A percentile compares a stretch with the other conserved stretches of the same genome.
Conservation (phyloP, 2,888 invertebrate species). For the Philereme transversata region DNA sequence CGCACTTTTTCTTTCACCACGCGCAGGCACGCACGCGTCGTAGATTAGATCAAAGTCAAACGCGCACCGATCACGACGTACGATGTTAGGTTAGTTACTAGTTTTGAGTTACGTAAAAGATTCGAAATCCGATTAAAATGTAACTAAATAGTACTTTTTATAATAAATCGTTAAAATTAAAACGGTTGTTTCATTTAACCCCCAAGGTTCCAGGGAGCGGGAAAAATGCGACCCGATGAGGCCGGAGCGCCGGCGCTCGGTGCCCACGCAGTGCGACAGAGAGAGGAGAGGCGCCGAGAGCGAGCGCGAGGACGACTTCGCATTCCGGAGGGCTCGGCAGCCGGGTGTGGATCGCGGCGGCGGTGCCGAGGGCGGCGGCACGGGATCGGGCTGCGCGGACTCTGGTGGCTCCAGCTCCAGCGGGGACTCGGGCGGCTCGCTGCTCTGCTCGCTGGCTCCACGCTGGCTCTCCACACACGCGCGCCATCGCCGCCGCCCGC, state of each 20-base stretch:
- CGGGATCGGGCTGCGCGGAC: constrained; percentile 17
- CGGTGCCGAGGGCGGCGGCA: too few relatives aligned
- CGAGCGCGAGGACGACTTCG: neutral
- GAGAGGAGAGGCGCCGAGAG: neutral
- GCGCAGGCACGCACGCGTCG: constrained; percentile 1
- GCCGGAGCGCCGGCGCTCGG: constrained; percentile 24
- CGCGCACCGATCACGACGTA: constrained; percentile 18
- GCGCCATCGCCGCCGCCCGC: constrained; percentile 40
- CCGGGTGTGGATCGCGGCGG: constrained; percentile 13
- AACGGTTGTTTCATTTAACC: constrained; percentile 44
- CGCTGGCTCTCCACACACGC: constrained; percentile 63
- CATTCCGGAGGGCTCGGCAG: neutral
- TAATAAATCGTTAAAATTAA: constrained; percentile 31
- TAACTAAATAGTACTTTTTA: neutral
- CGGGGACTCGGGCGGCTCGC: constrained; percentile 63
- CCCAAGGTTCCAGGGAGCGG: constrained; percentile 42
- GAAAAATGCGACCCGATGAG: constrained; percentile 21
- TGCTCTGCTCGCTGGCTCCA: constrained; percentile 69
- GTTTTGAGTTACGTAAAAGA: neutral
- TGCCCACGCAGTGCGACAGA: constrained; percentile 10
- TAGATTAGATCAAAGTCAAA: constrained; percentile 10
- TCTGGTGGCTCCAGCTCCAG: constrained; percentile 58
- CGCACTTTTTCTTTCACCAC: constrained; percentile 6
- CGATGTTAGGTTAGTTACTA: neutral
- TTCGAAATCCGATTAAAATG: neutral